Evolutionary conservation across 2,888 invertebrate species (phyloP), one percentile per base, ranked within the genome.

Genomic region (Eucera pruinosa): DNA sequence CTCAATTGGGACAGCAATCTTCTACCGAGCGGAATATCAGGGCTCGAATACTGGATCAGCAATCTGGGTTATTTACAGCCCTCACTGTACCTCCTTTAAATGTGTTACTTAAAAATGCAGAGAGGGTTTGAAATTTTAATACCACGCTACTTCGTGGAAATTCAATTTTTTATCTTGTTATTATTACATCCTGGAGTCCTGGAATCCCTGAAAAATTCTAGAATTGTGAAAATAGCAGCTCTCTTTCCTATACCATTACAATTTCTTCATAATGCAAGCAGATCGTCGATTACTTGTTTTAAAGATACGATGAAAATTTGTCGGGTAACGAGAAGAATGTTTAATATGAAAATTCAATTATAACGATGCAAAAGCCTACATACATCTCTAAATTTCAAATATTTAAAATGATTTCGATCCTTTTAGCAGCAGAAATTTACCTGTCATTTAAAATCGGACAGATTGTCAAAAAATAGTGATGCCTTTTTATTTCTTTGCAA

Each of bases 41-140:
- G 36, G 48, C 20, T 62, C 62, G 48, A 62, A 62, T 62, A 50
- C 62, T 48, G 7, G 48, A 61, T 62, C 62, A 50, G 62, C 36
- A 50, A 48, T 62, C 62, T 48, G 25, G 48, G 36, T 47, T 61
- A 61, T 47, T 61, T 48, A 60, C 45, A 60, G 15, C 33, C n/a
- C 9, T 47, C 18, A 20, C 23, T n/a, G 30, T 20, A 15, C 47
- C 6, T 20, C 9, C n/a, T 45, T 36, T 9, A n/a, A 36, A 36
- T 6, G 23, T n/a, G 2, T 52, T 7, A 30, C 13, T 13, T 58
- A 43, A 58, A 43, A 41, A 43, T 58, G 58, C 20, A 43, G 11
- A 18, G n/a, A 25, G 5, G 11, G 5, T 25, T 25, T n/a, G 57
- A 2, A 25, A 25, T 41, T 23, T 41, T 41, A 9, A 11, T 39